Base-by-base conservation (phyloP, 2,797 vertebrate genomes). In the Cottoperca gobio region DNA sequence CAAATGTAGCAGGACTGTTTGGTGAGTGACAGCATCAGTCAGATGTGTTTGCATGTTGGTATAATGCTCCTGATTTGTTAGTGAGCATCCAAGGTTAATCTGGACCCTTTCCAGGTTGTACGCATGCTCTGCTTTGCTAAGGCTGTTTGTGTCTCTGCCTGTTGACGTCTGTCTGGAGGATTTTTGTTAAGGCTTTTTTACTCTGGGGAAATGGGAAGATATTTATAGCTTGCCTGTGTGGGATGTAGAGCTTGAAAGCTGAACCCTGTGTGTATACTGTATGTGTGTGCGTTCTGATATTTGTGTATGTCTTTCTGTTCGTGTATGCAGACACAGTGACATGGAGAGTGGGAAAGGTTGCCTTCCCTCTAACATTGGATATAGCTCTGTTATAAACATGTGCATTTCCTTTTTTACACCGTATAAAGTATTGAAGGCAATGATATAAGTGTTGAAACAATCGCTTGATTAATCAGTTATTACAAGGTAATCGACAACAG, bases 151-250 rank as follows among this genome's bases (percentile, higher is more conserved):
- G 55, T 66, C 45, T 45, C 49, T 68, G 73, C 4, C 3, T 77
- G 54, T 64, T 71, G 66, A 58, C 23, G 28, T 67, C 53, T 57
- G 71, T 73, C 63, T 88, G 61, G 75, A 83, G 72, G 61, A 60
- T 85, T 83, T 78, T 70, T 55, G 54, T 73, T 37, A 9, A 79
- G 73, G 78, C 70, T 70, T 80, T 74, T 63, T 77, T 63, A 31
- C 79, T 83, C 76, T 52, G 69, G 83, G 84, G 80, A 85, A 79
- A 81, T 42, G 52, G 64, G 35, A 26, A 71, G 83, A 70, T 94
- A 93, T 94, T 94, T 92, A 88, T 93, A 93, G 89, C 74, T 28
- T 42, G 77, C 74, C 70, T 65, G 69, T 78, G 81, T 85, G 83
- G 88, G 84, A 84, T 81, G 67, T 8, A 46, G 70, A 72, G 65